Evolutionary conservation across 2,888 invertebrate genomes (phyloP), one percentile per base, ranked within the genome.

Genomic region (Leucania comma): DNA sequence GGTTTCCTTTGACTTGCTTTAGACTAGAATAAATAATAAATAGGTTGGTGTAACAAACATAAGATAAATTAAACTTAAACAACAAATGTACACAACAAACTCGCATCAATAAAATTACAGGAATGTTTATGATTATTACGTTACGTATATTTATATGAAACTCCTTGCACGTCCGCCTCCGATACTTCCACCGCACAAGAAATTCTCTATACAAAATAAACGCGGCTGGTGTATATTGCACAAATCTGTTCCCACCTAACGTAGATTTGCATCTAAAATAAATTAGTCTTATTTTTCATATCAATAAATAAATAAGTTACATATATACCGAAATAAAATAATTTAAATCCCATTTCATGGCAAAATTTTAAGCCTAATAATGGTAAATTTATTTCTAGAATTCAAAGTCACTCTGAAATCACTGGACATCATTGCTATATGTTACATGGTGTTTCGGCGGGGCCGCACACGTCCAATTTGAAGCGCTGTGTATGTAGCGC

Each of bases 1-100:
- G 75, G 74, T 81, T 87, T 82, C 77, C 80, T 73, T 75, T 86
- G 89, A 89, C 89, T 89, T 74, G 82, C 79, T 78, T 77, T 79
- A 85, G 91, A 91, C 90, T 91, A 92, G 90, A 91, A 84, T 87
- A 88, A 89, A 88, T 88, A 88, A 88, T 87, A 78, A 82, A 82
- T 83, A 79, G 71, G 77, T 71, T 84, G 75, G 68, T 67, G 64
- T 83, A 91, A 92, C 89, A 88, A 90, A 90, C 81, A 73, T 79
- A 86, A 84, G 86, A 88, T 89, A 88, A 90, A 89, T 86, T 86
- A 89, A 89, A 89, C 85, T 75, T 83, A 86, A 90, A 88, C 86
- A 91, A 91, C 88, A 90, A 87, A 76, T 78, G 72, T 84, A 84
- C 82, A 82, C 81, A 89, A 90, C 89, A 88, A 88, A 86, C 82